phyloP scores from a whole-genome alignment of 1,140 invertebrate genomes.

The Neodiprion lecontei region DNA sequence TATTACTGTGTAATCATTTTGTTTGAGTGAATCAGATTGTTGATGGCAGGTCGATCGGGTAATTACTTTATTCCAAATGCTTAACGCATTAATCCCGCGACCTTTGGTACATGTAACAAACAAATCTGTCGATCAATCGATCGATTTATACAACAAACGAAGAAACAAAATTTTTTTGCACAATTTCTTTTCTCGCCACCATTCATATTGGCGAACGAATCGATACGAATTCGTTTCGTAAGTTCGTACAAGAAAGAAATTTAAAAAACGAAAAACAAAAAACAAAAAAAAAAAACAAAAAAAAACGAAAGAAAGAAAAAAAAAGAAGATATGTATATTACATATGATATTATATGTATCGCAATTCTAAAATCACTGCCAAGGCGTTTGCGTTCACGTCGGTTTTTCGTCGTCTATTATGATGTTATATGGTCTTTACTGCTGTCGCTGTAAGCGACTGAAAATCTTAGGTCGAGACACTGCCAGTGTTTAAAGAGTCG shows the following conservation, averaged over 20 bases:
- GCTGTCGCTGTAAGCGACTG: background rate
- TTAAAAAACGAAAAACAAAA: background rate
- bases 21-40: background rate
- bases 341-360: background rate
- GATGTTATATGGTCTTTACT: slow-evolving; percentile 21
- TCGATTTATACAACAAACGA: background rate
- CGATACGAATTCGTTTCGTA: background rate
- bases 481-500: slow-evolving; percentile 52
- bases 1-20: background rate
- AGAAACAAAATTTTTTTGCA: background rate
- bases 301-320: background rate
- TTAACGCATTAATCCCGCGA: too few relatives aligned
- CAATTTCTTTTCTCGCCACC: background rate
- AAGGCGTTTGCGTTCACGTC: slow-evolving; percentile 51
- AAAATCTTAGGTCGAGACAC: slow-evolving; percentile 48
- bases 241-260: background rate
- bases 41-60: too few relatives aligned
- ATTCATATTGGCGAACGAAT: background rate
- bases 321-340: slow-evolving; percentile 24
- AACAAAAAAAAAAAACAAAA: background rate
- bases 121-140: too few relatives aligned
- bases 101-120: too few relatives aligned
- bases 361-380: slow-evolving; percentile 60
- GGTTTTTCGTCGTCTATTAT: slow-evolving; percentile 42
- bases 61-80: too few relatives aligned